Evolutionary conservation across 2,113 vertebrate genomes (phyloP).

Genomic region (Odocoileus virginianus): DNA sequence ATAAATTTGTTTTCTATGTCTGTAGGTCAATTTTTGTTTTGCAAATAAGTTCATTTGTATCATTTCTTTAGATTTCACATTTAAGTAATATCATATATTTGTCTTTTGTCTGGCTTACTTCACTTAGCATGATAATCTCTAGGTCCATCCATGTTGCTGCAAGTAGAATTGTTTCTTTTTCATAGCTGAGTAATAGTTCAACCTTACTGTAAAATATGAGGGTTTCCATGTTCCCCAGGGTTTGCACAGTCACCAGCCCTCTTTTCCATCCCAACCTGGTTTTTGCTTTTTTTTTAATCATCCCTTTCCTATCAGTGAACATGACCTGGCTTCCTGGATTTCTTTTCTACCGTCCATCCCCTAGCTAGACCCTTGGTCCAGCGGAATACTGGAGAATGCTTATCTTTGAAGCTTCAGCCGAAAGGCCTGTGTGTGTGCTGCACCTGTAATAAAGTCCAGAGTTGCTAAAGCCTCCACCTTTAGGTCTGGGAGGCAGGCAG

Average conservation of each 20-base stretch:
- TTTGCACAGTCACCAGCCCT: not conserved
- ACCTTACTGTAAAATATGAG: not conserved
- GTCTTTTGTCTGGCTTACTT: not conserved
- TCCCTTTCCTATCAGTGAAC: not conserved
- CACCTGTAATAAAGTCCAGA: conserved; percentile 62
- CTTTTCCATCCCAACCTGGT: not conserved
- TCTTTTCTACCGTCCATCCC: not conserved
- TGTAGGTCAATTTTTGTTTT: not conserved
- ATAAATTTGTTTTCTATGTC: not conserved
- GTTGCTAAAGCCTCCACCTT: not conserved
- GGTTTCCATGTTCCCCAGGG: not conserved
- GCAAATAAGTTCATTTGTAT: not conserved
- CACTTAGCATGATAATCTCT: not conserved
- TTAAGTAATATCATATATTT: not conserved
- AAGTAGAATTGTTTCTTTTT: not conserved
- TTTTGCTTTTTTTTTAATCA: not conserved
- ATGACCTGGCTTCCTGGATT: not conserved
- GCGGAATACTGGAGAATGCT: conserved; percentile 27
- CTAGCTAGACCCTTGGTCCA: not conserved
- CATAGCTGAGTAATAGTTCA: not conserved
- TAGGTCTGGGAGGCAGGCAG: not conserved
- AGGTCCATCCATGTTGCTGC: not conserved
- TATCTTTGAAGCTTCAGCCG: not conserved
- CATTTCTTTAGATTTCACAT: not conserved
- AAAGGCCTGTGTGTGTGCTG: not conserved